phyloP scores from a whole-genome alignment of 1,140 invertebrate species.

The Drosophila equinoxialis region DNA sequence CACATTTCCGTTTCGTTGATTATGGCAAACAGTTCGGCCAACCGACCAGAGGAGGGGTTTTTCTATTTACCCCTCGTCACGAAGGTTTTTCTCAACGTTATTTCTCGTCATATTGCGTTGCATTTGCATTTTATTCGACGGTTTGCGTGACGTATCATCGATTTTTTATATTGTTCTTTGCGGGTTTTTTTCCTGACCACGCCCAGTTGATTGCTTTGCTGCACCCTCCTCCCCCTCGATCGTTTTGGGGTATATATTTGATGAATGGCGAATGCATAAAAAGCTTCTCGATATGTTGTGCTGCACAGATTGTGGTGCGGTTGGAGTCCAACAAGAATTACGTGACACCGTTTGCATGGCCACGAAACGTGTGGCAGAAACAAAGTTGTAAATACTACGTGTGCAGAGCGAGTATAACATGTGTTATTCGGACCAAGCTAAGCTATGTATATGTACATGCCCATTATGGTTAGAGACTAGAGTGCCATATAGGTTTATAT shows the following conservation, averaged over 20 bases:
- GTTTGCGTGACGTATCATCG: slow-evolving; percentile 45
- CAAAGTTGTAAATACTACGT: slow-evolving; percentile 62
- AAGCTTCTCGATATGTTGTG: not conserved
- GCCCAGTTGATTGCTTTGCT: slow-evolving; percentile 61
- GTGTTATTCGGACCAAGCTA: slow-evolving; percentile 5
- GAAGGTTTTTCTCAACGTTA: slow-evolving; percentile 19
- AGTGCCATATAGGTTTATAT: not conserved
- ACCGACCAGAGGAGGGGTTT: not conserved
- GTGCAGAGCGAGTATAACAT: slow-evolving; percentile 27
- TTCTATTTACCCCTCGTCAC: not conserved
- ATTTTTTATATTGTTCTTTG: slow-evolving; percentile 26
- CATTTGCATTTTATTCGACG: slow-evolving; percentile 11
- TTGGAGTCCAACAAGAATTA: slow-evolving; percentile 48
- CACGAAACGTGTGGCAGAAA: slow-evolving; percentile 33
- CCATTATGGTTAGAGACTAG: not conserved
- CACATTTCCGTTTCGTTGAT: slow-evolving; percentile 7
- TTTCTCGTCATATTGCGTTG: slow-evolving; percentile 30
- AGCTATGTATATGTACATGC: not conserved
- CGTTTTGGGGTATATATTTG: slow-evolving; percentile 18
- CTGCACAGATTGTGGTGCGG: slow-evolving; percentile 13
- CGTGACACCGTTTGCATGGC: slow-evolving; percentile 64
- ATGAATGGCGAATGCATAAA: not conserved
- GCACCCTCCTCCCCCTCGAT: slow-evolving; percentile 19
- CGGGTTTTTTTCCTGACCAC: slow-evolving; percentile 40
- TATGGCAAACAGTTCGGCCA: not conserved